Evolutionary conservation across 1,140 invertebrate species (phyloP).

Genomic region (Littorina saxatilis): DNA sequence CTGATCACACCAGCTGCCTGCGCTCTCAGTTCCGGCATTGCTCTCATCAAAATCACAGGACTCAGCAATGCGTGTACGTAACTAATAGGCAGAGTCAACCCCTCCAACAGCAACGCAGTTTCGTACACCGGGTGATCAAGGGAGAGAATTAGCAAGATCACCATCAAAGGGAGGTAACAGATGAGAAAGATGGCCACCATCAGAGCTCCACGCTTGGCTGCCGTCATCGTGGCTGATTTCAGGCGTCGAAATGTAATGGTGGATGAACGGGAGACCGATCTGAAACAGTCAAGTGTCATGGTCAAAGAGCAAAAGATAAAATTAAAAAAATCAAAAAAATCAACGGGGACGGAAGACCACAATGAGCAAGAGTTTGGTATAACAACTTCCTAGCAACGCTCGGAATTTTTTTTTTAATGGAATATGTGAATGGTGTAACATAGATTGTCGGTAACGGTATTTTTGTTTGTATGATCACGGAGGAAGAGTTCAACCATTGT

Average conservation of each 20-base stretch:
- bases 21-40: background rate
- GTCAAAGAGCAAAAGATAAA: no score
- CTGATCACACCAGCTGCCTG: background rate
- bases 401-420: no score
- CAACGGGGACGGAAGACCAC: no score
- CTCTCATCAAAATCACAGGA: background rate
- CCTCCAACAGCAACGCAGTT: conserved; percentile 12
- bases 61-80: conserved; percentile 22
- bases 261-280: background rate
- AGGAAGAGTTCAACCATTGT: no score
- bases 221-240: background rate
- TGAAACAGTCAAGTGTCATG: no score
- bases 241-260: background rate
- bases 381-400: no score
- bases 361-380: no score
- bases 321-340: background rate
- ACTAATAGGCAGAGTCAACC: conserved; percentile 20
- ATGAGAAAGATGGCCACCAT: background rate
- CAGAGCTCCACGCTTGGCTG: background rate
- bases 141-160: background rate
- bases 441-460: no score
- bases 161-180: conserved; percentile 21
- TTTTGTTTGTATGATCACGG: no score
- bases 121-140: background rate
- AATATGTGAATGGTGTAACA: no score